Evolutionary conservation across 2,113 vertebrate species (phyloP).

Genomic region (Picathartes gymnocephalus): DNA sequence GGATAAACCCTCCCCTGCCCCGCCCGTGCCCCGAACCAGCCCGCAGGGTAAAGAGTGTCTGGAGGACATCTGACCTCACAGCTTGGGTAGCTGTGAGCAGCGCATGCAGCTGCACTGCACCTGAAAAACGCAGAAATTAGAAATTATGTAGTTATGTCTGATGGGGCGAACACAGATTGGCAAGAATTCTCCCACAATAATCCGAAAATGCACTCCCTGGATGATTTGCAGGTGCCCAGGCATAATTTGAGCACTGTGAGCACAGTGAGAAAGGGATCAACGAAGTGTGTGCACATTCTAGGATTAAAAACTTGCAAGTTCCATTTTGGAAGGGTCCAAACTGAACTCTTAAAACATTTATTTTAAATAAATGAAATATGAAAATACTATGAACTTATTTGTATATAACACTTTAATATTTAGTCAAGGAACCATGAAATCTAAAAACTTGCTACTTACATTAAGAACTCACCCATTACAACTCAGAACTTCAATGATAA

Average conservation of each 20-base stretch:
- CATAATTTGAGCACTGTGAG: not conserved
- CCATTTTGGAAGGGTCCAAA: not conserved
- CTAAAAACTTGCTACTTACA: constrained; percentile 42
- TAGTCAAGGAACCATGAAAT: constrained; percentile 28
- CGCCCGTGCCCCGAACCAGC: not conserved
- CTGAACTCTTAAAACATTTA: not conserved
- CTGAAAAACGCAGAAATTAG: not conserved
- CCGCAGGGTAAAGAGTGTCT: too few relatives aligned
- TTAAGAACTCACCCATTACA: constrained; percentile 33
- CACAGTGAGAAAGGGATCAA: not conserved
- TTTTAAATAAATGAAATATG: constrained; percentile 51
- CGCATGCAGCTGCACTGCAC: rapidly evolving
- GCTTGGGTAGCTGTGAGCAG: rapidly evolving
- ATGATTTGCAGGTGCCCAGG: not conserved
- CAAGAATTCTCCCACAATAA: not conserved
- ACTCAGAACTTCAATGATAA: not conserved
- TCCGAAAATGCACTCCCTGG: not conserved
- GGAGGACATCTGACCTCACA: not conserved
- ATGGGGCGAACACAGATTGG: not conserved
- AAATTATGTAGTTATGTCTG: rapidly evolving
- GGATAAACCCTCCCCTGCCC: not conserved
- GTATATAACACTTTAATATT: constrained; percentile 46
- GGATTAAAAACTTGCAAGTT: not conserved
- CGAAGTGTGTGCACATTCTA: rapidly evolving
- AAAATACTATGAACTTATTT: constrained; percentile 48